phyloP scores from a whole-genome alignment of 2,113 vertebrate species.

The Puntigrus tetrazona region DNA sequence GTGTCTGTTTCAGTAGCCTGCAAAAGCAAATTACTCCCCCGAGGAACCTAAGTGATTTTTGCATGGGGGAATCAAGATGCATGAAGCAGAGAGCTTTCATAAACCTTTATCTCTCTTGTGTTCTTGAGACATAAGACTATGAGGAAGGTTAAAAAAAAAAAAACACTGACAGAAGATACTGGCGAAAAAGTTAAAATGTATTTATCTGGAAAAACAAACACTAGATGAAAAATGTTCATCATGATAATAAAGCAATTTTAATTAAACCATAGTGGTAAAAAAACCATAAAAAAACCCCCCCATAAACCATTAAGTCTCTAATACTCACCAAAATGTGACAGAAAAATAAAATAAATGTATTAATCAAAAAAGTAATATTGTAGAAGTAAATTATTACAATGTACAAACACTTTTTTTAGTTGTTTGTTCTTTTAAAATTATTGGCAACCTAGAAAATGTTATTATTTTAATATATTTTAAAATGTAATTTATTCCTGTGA shows the following conservation, averaged over 20 bases:
- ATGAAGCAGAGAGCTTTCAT: slow-evolving; percentile 12
- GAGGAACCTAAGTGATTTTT: slow-evolving; percentile 59
- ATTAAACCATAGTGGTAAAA: not conserved
- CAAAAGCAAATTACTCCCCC: slow-evolving; percentile 65
- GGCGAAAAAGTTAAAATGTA: not conserved
- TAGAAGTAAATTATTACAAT: too few relatives aligned
- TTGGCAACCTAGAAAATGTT: too few relatives aligned
- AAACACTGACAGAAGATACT: not conserved
- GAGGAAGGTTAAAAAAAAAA: not conserved
- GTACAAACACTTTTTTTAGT: too few relatives aligned
- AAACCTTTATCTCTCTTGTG: not conserved
- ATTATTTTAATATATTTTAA: too few relatives aligned
- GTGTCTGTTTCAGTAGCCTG: slow-evolving; percentile 67
- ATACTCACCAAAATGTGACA: too few relatives aligned
- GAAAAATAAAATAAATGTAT: too few relatives aligned
- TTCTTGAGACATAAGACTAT: not conserved
- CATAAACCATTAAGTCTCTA: too few relatives aligned
- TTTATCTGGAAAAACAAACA: not conserved
- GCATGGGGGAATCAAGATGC: slow-evolving; percentile 41
- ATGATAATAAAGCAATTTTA: not conserved
- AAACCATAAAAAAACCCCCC: too few relatives aligned
- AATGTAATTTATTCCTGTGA: too few relatives aligned
- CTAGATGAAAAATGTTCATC: not conserved
- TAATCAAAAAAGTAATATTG: too few relatives aligned
- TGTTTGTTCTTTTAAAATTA: too few relatives aligned